Evolutionary conservation across 2,797 vertebrate genomes (phyloP).

Genomic region (Spheniscus humboldti): DNA sequence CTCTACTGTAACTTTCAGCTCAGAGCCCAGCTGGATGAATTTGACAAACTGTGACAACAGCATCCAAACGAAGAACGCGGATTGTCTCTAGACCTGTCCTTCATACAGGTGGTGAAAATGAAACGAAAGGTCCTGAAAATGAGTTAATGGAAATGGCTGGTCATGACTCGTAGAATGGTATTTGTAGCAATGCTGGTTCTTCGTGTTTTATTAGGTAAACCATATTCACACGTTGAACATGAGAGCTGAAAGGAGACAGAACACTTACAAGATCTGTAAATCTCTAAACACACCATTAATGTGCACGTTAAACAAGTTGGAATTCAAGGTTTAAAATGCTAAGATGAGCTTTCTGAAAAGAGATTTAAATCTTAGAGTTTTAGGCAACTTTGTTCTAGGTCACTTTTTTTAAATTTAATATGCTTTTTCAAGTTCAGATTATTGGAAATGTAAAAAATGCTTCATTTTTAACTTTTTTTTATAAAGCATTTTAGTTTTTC

Average conservation of each 20-base stretch:
- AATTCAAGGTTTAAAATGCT: background rate
- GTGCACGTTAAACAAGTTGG: background rate
- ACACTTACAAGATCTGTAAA: too few species aligned
- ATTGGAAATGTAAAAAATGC: background rate
- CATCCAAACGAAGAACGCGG: background rate
- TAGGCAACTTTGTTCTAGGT: background rate
- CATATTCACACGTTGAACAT: background rate
- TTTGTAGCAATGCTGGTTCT: background rate
- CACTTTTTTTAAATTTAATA: background rate
- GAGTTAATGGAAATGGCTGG: background rate
- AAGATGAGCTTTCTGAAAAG: background rate
- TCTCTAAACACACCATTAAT: background rate
- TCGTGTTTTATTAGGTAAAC: background rate
- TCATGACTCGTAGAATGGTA: background rate
- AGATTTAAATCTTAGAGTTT: background rate
- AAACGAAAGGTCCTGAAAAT: background rate
- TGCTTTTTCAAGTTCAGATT: background rate
- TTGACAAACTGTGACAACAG: background rate
- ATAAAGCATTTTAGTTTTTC: background rate
- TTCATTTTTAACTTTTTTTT: background rate
- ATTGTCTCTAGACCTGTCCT: background rate
- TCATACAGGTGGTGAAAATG: background rate
- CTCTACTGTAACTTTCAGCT: background rate
- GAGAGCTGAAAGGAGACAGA: too few species aligned
- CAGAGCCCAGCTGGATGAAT: background rate